phyloP scores from a whole-genome alignment of 2,113 vertebrate genomes.

The Urocynchramus pylzowi region DNA sequence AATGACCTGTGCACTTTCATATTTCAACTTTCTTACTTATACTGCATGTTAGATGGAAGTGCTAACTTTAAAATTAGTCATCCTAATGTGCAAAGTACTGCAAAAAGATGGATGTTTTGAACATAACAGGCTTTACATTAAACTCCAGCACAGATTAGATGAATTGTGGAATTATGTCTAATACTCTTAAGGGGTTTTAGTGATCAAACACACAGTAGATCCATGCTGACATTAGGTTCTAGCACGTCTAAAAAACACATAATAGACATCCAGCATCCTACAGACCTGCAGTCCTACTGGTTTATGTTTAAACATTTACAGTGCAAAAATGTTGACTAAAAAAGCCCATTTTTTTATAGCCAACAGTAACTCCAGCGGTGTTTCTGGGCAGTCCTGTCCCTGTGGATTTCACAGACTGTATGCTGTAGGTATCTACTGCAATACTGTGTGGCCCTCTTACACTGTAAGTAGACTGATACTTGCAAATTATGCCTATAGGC shows the following conservation, averaged over 20 bases:
- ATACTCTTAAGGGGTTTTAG: slow-evolving; percentile 48
- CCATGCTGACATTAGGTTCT: slow-evolving; percentile 10
- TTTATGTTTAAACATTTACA: not conserved
- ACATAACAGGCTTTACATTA: slow-evolving; percentile 50
- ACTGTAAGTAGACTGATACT: not conserved
- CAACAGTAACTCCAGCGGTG: not conserved
- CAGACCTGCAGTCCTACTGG: not conserved
- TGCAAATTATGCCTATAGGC: not conserved
- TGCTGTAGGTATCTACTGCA: not conserved
- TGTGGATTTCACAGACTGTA: not conserved
- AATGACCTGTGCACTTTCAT: not conserved
- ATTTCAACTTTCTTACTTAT: slow-evolving; percentile 20
- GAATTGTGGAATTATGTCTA: slow-evolving; percentile 39
- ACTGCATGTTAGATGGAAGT: not conserved
- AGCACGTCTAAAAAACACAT: not conserved
- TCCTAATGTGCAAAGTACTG: slow-evolving; percentile 27
- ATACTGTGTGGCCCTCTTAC: not conserved
- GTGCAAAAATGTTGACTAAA: not conserved
- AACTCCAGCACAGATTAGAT: slow-evolving; percentile 33
- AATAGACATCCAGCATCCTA: not conserved
- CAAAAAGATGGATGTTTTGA: slow-evolving; percentile 46
- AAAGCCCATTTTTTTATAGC: not conserved
- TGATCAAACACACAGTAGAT: slow-evolving; percentile 3
- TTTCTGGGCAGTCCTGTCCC: not conserved
- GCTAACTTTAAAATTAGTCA: slow-evolving; percentile 42